Evolutionary conservation across 2,797 vertebrate species (phyloP).

Genomic region (Tenualosa thibaudeaui): DNA sequence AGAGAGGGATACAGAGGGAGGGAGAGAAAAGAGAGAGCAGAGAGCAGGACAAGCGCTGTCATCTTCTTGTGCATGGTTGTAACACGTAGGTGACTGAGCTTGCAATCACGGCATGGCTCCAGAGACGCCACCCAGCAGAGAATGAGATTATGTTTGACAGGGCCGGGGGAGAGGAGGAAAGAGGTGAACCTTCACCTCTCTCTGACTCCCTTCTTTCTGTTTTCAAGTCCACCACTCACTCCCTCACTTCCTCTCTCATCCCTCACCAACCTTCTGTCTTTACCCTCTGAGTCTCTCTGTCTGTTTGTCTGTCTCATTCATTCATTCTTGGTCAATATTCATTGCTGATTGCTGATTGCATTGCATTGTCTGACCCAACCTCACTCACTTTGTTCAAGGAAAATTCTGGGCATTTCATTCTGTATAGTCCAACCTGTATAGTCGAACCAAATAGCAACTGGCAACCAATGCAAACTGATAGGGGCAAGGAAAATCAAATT

Average conservation of each 20-base stretch:
- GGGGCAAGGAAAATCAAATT: too few relatives aligned
- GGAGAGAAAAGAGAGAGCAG: slow-evolving; percentile 22
- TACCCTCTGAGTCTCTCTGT: not conserved
- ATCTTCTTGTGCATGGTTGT: slow-evolving; percentile 36
- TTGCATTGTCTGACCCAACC: too few relatives aligned
- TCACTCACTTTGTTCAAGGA: too few relatives aligned
- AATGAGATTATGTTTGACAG: slow-evolving; percentile 41
- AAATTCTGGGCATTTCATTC: too few relatives aligned
- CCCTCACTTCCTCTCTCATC: too few relatives aligned
- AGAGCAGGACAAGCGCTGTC: not conserved
- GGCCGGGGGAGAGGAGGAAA: slow-evolving; percentile 27
- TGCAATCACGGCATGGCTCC: slow-evolving; percentile 28
- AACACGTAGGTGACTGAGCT: slow-evolving; percentile 31
- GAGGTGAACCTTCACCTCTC: not conserved
- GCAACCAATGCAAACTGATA: too few relatives aligned
- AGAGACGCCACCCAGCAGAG: not conserved
- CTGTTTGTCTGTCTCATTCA: not conserved
- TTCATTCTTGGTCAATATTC: too few relatives aligned
- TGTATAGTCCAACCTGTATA: too few relatives aligned
- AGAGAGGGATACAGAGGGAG: not conserved
- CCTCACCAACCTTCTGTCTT: not conserved
- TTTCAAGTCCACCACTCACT: too few relatives aligned
- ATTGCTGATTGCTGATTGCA: too few relatives aligned
- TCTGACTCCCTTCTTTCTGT: not conserved
- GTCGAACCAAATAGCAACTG: too few relatives aligned